Conservation (phyloP, 2,113 vertebrate species). For the Polypterus senegalus region DNA sequence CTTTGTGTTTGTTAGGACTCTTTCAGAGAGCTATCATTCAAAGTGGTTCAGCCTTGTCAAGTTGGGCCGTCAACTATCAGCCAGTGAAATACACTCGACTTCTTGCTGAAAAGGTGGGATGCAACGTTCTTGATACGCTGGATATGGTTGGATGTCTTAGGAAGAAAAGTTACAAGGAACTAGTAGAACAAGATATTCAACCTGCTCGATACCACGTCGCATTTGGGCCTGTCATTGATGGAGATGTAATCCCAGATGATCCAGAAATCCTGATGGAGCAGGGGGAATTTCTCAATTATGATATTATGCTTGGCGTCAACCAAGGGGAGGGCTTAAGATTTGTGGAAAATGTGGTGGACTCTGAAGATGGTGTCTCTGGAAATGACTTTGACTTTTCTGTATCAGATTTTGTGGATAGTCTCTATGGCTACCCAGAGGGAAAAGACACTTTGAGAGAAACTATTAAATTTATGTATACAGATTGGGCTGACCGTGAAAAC, state of each 20-base stretch:
- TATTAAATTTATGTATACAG: constrained; percentile 98
- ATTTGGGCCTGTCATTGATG: constrained; percentile 93
- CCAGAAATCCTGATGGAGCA: constrained; percentile 98
- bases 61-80: constrained; percentile 98
- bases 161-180: constrained; percentile 87
- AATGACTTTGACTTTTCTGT: constrained; percentile 96
- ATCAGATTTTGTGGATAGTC: constrained; percentile 95
- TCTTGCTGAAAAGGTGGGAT: constrained; percentile 92
- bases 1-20: constrained; percentile 60
- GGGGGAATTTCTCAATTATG: constrained; percentile 97
- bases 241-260: constrained; percentile 93
- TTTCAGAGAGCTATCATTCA: constrained; percentile 98
- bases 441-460: constrained; percentile 93
- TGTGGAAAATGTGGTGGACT: constrained; percentile 93
- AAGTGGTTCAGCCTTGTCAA: constrained; percentile 89
- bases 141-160: constrained; percentile 97
- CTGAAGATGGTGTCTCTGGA: constrained; percentile 88
- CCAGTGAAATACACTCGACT: constrained; percentile 93
- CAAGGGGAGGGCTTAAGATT: constrained; percentile 95
- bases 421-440: constrained; percentile 93
- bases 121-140: constrained; percentile 89
- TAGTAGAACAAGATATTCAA: constrained; percentile 96
- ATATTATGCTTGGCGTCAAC: constrained; percentile 97
- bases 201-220: constrained; percentile 93
- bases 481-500: constrained; percentile 96